Base-by-base conservation (phyloP, 2,797 vertebrate species). In the Poecilia gillii region DNA sequence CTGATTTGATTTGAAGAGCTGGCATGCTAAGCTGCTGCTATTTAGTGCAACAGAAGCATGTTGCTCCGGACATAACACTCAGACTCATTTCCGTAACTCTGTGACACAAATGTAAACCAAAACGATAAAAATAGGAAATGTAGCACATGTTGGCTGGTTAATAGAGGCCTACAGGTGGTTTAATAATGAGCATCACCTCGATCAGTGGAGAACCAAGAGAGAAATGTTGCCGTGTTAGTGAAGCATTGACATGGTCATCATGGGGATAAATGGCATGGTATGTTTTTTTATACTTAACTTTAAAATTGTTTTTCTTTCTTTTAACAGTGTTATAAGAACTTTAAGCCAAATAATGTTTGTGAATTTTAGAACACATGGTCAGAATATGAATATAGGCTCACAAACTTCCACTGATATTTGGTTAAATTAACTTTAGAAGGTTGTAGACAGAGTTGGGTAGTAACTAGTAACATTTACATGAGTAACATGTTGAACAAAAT, bases 1-100 rank as follows among this genome's bases (percentile, higher is more conserved):
- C 84, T 87, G 41, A 77, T 88, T 77, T 88, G 77, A 81, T 86
- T 49, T 78, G 71, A 88, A 80, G 73, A 81, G 77, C 64, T 75
- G 62, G 73, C 74, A 83, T 28, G 62, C 66, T 82, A 72, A 81
- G 81, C 49, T 41, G 39, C 68, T 28, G 43, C 25, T 62, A 13
- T 78, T 81, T 77, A 79, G 59, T 71, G 47, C 46, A 14, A 7
- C 68, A 43, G 62, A 16, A 33, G 41, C 78, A 74, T 59, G 74
- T 36, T 47, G 51, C 64, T 79, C 33, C 47, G 13, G 71, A 41
- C 68, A 41, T 71, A 51, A 75, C 70, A 45, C 51, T 33, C 49
- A 73, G 64, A 39, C 49, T 36, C 55, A 45, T 81, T 73, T 31
- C 43, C 20, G 31, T 43, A 66, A 28, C 23, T 45, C 9, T 36